Evolutionary conservation across 2,797 vertebrate genomes (phyloP).

Genomic region (Gobio occitaniae): DNA sequence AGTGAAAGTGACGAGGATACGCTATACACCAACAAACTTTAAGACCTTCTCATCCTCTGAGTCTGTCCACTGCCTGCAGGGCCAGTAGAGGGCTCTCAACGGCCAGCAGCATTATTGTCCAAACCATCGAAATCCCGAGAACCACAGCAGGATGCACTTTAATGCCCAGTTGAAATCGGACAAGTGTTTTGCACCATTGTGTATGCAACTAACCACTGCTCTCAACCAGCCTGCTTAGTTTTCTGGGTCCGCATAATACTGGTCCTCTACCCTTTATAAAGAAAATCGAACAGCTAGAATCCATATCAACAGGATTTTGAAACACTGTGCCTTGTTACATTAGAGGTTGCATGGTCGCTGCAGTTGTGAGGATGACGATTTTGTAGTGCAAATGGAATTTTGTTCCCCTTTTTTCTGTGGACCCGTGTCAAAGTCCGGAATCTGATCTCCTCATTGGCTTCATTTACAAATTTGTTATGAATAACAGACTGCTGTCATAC

Average conservation of each 20-base stretch:
- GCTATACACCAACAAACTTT: slow-evolving; percentile 95
- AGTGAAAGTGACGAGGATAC: slow-evolving; percentile 98
- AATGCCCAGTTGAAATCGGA: slow-evolving; percentile 55
- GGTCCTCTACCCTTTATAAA: slow-evolving; percentile 25
- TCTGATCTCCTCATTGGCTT: slow-evolving; percentile 7
- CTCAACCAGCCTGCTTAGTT: slow-evolving; percentile 44
- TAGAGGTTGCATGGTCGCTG: slow-evolving; percentile 42
- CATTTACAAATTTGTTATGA: not conserved
- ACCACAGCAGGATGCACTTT: slow-evolving; percentile 57
- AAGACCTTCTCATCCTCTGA: slow-evolving; percentile 61
- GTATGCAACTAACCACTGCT: slow-evolving; percentile 42
- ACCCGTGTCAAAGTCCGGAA: slow-evolving; percentile 13
- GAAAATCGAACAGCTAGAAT: slow-evolving; percentile 24
- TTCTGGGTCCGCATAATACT: slow-evolving; percentile 36
- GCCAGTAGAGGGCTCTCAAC: slow-evolving; percentile 53
- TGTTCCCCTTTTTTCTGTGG: slow-evolving; percentile 24
- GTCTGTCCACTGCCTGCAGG: slow-evolving; percentile 23
- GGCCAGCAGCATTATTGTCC: slow-evolving; percentile 51
- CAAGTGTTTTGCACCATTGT: slow-evolving; percentile 49
- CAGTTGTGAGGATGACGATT: slow-evolving; percentile 27
- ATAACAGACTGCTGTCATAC: not conserved
- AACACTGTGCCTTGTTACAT: slow-evolving; percentile 64
- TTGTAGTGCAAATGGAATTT: not conserved
- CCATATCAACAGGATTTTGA: slow-evolving; percentile 51
- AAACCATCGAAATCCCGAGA: slow-evolving; percentile 62